phyloP scores from a whole-genome alignment of 2,888 invertebrate species.

The Melanostoma mellinum region DNA sequence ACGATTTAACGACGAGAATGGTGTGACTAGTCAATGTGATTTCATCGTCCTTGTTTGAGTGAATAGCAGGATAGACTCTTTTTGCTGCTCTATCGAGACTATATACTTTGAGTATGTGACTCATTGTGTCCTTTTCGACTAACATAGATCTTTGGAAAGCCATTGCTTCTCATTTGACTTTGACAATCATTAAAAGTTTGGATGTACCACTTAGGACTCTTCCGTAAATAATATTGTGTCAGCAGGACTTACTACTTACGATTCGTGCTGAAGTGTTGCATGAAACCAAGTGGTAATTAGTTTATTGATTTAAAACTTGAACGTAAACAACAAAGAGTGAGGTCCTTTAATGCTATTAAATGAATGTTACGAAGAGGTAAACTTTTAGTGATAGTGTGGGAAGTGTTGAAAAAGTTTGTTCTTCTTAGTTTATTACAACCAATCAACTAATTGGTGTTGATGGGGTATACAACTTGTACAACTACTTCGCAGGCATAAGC shows the following conservation, averaged over 20 bases:
- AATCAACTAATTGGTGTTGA: no score
- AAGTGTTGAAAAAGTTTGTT: no score
- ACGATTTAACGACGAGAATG: conserved; percentile 2
- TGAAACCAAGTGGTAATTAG: not conserved
- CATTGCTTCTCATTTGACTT: not conserved
- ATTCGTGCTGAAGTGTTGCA: not conserved
- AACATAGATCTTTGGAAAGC: not conserved
- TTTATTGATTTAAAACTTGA: not conserved
- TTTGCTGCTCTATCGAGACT: no score
- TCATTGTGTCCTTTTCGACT: not conserved
- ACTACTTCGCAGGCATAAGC: no score
- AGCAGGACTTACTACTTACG: not conserved
- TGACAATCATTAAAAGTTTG: conserved; percentile 10
- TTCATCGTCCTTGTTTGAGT: conserved; percentile 18
- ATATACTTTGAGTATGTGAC: no score
- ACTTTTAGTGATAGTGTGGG: no score
- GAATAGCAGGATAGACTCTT: not conserved
- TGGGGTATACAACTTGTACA: no score
- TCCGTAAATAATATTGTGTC: not conserved
- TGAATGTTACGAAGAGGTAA: no score
- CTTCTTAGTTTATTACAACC: no score
- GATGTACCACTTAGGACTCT: not conserved
- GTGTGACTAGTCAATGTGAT: not conserved
- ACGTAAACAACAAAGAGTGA: not conserved
- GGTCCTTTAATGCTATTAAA: no score